Percentiles rank a stretch among this genome's conserved stretches.
Evolutionary conservation across 2,797 vertebrate genomes (phyloP).

Genomic region (Melopsittacus undulatus): DNA sequence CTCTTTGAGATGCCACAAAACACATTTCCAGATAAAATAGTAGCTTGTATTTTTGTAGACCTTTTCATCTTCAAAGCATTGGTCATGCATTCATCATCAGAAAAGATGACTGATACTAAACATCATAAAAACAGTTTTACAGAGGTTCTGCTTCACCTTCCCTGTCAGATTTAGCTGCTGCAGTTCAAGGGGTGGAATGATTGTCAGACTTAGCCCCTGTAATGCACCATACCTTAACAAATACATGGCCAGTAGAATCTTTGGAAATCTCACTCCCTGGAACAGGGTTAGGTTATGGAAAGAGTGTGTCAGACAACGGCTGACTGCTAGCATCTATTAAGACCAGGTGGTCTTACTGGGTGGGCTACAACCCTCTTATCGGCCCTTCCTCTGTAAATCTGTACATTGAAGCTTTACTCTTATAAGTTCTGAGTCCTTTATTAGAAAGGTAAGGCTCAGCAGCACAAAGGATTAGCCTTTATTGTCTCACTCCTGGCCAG

Average conservation of each 20-base stretch:
- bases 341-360: constrained; percentile 50
- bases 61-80: constrained; percentile 22
- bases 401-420: constrained; percentile 44
- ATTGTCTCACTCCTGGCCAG: not conserved
- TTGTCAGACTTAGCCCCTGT: not conserved
- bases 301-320: not conserved
- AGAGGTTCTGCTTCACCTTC: not conserved
- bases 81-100: not conserved
- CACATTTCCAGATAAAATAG: constrained; percentile 42
- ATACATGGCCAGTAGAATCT: not conserved
- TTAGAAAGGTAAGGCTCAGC: constrained; percentile 29
- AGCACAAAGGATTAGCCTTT: constrained; percentile 27
- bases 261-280: not conserved
- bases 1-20: constrained; percentile 5
- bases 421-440: constrained; percentile 25
- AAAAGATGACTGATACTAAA: not conserved
- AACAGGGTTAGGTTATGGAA: not conserved
- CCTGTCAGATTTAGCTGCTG: not conserved
- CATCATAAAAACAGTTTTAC: not conserved
- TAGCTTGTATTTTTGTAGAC: constrained; percentile 8
- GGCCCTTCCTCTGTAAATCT: constrained; percentile 36
- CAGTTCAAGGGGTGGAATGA: not conserved
- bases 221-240: not conserved
- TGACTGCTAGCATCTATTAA: constrained; percentile 36
- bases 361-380: constrained; percentile 26